Evolutionary conservation across 2,797 vertebrate genomes (phyloP).

Genomic region (Coluber constrictor): DNA sequence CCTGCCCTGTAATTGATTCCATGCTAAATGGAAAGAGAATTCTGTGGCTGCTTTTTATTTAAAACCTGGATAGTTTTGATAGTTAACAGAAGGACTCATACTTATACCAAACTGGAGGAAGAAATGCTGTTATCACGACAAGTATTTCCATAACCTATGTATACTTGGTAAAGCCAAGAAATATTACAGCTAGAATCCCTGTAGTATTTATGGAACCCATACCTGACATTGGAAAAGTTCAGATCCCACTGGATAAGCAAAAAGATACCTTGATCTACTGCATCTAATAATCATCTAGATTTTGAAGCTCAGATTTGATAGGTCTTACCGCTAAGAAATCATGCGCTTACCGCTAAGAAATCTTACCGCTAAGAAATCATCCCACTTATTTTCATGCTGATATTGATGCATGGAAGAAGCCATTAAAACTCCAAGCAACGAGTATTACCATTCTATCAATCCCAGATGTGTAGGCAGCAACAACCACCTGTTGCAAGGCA

Average conservation of each 20-base stretch:
- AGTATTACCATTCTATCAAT: not conserved
- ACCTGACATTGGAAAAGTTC: not conserved
- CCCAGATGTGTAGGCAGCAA: not conserved
- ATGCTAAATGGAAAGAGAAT: not conserved
- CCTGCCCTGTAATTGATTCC: slow-evolving; percentile 9
- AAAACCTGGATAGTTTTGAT: not conserved
- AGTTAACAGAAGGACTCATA: not conserved
- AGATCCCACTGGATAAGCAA: not conserved
- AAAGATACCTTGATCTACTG: not conserved
- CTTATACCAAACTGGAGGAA: not conserved
- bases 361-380: not conserved
- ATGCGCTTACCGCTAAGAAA: not conserved
- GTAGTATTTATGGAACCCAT: not conserved
- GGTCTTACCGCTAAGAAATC: not conserved
- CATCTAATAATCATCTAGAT: not conserved
- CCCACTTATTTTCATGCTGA: not conserved
- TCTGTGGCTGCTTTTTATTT: not conserved
- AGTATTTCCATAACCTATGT: not conserved
- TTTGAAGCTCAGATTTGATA: not conserved
- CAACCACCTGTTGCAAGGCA: not conserved
- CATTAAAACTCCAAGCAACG: not conserved
- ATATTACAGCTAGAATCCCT: not conserved
- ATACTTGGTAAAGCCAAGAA: not conserved
- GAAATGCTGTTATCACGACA: not conserved
- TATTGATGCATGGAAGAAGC: not conserved